Conservation (phyloP, 2,888 invertebrate genomes). For the Diachrysia chrysitis region DNA sequence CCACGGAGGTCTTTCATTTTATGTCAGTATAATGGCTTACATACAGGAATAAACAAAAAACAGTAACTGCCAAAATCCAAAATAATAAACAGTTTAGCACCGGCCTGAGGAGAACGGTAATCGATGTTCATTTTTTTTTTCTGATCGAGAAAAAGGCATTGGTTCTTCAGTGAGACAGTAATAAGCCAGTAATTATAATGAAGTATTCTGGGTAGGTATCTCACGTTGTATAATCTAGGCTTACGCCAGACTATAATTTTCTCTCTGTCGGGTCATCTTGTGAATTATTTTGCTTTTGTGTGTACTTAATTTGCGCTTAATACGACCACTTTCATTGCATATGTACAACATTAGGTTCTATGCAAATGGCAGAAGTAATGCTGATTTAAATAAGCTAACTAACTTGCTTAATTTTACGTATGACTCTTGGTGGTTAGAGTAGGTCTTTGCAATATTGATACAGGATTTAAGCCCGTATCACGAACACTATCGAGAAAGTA, state of each 20-base stretch:
- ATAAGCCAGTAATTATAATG: neutral
- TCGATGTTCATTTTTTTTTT: no score
- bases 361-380: neutral
- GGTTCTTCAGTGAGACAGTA: no score
- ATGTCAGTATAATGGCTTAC: neutral
- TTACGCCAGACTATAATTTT: no score
- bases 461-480: no score
- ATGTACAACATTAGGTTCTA: neutral
- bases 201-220: conserved; percentile 10
- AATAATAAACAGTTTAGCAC: no score
- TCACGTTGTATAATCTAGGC: conserved; percentile 10
- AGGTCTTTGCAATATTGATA: no score
- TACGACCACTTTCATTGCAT: conserved; percentile 24
- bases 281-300: conserved; percentile 47
- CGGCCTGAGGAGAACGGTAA: no score
- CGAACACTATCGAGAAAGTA: no score
- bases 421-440: no score
- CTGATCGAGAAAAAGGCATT: no score
- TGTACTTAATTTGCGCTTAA: conserved; percentile 42
- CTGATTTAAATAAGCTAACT: neutral
- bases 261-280: conserved; percentile 15
- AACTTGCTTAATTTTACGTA: neutral
- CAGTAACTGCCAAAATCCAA: neutral
- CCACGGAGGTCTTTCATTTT: no score
- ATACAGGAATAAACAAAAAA: neutral